Base-by-base conservation (phyloP, 2,113 vertebrate species). In the Raja brachyura region DNA sequence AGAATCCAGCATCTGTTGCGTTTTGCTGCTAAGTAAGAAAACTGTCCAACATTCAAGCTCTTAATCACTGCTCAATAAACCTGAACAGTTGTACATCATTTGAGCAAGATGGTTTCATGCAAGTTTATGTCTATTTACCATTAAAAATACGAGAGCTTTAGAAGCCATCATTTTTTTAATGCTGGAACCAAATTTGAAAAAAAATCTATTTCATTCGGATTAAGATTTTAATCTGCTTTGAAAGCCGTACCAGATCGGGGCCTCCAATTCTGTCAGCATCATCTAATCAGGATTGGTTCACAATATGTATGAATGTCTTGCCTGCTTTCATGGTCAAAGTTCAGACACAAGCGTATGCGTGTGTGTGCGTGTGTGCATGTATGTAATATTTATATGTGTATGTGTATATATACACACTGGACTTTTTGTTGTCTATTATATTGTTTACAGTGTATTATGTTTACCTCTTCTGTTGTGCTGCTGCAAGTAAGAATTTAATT, bases 171-270 rank as follows among this genome's bases (percentile, higher is more conserved):
- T 61, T 63, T 63, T 31, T 18, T n/a, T 63, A 16, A 13, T 63
- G 28, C 93, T 93, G 78, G 93, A 93, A 93, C 77, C 90, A 33
- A 93, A 93, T 93, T 18, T 81, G 56, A 66, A 78, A 94, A 76
- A 93, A 93, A 93, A 93, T 94, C 93, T 73, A n/a, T 59, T 93
- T 93, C 93, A 93, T 93, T 93, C 70, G 54, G 90, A 94, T 93
- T 92, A 93, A 78, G 93, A 63, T 70, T 93, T 76, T 75, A 93
- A 95, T 94, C 93, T 77, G 70, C 48, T 78, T 93, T 75, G 31
- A 74, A 93, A 77, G 78, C 93, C 93, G 83, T 16, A 48, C 93
- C 85, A 59, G 31, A 86, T 7, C 25, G 22, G 39, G 28, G 83
- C n/a, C 59, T 61, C 0, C 25, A 59, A 61, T 85, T 54, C 56